Conservation (phyloP, 2,888 invertebrate genomes). For the Cosmorhoe ocellata region DNA sequence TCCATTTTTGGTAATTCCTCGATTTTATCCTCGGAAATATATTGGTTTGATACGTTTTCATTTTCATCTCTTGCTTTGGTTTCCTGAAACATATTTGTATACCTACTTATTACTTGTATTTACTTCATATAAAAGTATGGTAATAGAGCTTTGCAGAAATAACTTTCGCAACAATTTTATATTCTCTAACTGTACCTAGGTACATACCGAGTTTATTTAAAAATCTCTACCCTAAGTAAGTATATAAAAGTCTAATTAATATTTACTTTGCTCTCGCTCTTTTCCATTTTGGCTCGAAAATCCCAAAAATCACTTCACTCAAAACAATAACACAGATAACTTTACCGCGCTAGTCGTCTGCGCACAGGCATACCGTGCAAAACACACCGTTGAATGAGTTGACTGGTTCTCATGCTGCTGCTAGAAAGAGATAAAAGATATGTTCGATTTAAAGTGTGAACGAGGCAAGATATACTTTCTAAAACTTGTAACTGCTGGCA, state of each 20-base stretch:
- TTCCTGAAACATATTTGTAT: constrained; percentile 34
- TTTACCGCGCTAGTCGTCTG: constrained; percentile 31
- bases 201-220: too few species aligned
- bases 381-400: constrained; percentile 44
- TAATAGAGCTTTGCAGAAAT: too few species aligned
- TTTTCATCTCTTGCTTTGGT: constrained; percentile 23
- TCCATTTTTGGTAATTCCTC: constrained; percentile 26
- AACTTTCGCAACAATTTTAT: too few species aligned
- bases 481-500: constrained; percentile 58
- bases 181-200: too few species aligned
- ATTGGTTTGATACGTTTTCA: constrained; percentile 25
- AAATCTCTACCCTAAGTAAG: too few species aligned
- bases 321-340: constrained; percentile 1
- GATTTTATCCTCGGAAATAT: constrained; percentile 18
- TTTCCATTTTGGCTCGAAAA: constrained; percentile 31
- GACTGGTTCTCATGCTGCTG: constrained; percentile 34
- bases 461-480: constrained; percentile 65
- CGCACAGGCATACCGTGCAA: constrained; percentile 43
- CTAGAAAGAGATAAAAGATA: constrained; percentile 43
- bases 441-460: constrained; percentile 35
- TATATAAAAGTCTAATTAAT: too few species aligned
- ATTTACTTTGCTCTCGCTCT: constrained; percentile 30
- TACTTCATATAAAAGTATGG: too few species aligned
- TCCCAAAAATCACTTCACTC: constrained; percentile 1
- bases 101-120: too few species aligned